phyloP scores from a whole-genome alignment of 1,140 invertebrate species.

The Ylistrum balloti region DNA sequence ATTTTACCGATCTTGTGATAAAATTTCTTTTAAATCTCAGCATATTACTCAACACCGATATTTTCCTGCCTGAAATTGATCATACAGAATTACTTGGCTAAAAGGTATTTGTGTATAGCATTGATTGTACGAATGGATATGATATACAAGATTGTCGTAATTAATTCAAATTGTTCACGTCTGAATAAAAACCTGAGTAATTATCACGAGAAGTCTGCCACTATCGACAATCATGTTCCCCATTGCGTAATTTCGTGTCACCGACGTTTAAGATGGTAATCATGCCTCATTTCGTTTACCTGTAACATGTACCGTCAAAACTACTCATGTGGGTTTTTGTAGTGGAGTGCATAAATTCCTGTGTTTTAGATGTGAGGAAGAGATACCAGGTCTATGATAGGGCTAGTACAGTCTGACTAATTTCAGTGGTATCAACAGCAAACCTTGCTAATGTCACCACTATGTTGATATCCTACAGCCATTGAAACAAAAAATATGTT shows the following conservation, averaged over 20 bases:
- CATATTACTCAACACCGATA: not conserved
- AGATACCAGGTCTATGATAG: too few relatives aligned
- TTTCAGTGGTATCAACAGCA: too few relatives aligned
- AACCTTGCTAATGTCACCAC: too few relatives aligned
- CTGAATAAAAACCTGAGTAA: constrained; percentile 18
- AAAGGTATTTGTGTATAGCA: not conserved
- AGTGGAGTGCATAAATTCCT: too few relatives aligned
- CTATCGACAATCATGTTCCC: not conserved
- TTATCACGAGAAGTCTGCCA: constrained; percentile 29
- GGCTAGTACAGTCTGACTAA: too few relatives aligned
- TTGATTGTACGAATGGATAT: not conserved
- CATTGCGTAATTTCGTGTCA: constrained; percentile 33
- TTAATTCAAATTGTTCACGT: not conserved
- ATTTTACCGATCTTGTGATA: constrained; percentile 27
- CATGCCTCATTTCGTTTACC: not conserved
- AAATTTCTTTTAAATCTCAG: not conserved
- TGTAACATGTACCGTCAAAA: not conserved
- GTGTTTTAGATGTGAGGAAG: too few relatives aligned
- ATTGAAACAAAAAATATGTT: too few relatives aligned
- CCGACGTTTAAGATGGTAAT: not conserved
- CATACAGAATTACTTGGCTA: not conserved
- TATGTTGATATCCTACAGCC: too few relatives aligned
- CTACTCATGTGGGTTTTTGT: not conserved
- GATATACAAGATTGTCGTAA: constrained; percentile 15
- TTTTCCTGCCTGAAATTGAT: too few relatives aligned